Evolutionary conservation across 2,888 invertebrate genomes (phyloP), one percentile per base, ranked within the genome.

Genomic region (Trichogramma dendrolimi): DNA sequence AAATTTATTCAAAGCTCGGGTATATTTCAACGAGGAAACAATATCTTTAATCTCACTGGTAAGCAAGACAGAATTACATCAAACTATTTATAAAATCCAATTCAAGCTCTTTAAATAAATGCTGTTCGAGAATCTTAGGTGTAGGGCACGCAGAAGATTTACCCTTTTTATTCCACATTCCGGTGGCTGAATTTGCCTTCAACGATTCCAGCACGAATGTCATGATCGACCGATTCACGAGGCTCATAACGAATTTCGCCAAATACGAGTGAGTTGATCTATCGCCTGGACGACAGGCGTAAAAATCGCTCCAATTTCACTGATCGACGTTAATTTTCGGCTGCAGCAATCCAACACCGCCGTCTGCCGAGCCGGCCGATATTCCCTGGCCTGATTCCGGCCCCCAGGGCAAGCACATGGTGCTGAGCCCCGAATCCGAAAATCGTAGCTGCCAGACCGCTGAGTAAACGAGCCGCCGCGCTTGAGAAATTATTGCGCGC

Each of bases 61-160:
- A 42, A 40, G 41, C 5, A 11, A 2, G 6, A n/a, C 7, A n/a
- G 11, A 11, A 10, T 3, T n/a, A 11, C 11, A 49, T 51, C 38
- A 39, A 7, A 51, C 14, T n/a, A 40, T 7, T 38, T 7, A 14
- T 5, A 14, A 38, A 38, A 8, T 52, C 7, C 6, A 11, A 40
- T 40, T 7, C 4, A 40, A n/a, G 40, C n/a, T 52, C 10, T 52
- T 49, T 10, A 10, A 41, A n/a, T 51, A 7, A 52, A 40, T 7
- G 8, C 6, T 55, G 7, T 4, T 6, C n/a, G 43, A 46, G 8
- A 38, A 42, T 50, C 42, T 39, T 10, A 63, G 62, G 62, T 1
- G 56, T 48, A 7, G 62, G 59, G 4, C 62, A 63, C 6, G 52
- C 39, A 6, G 62, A 63, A 2, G 62, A 63, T 47, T n/a, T 63